These are phyloP conservation scores for Lordiphosa andalusiaca DNA, from an alignment of 2,888 invertebrate genomes.

Conservation along the genomic window DNA sequence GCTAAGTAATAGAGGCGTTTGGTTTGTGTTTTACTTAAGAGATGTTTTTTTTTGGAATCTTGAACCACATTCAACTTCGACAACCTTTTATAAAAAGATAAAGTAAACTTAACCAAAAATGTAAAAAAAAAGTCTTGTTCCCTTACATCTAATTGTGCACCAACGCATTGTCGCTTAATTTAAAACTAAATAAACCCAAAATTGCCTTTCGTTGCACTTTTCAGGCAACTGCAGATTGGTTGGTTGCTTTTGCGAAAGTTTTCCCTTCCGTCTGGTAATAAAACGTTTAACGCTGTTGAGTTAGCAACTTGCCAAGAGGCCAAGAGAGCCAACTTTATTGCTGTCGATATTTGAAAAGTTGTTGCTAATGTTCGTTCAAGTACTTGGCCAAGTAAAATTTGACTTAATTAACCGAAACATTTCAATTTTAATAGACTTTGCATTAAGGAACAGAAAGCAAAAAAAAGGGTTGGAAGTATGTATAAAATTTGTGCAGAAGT, in stretches of 20 bases:
- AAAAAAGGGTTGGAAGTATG: slow-evolving; percentile 41
- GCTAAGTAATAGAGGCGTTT: too few species aligned
- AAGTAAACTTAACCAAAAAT: too few species aligned
- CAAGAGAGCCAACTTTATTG: slow-evolving; percentile 44
- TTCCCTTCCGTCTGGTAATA: slow-evolving; percentile 37
- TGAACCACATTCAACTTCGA: too few species aligned
- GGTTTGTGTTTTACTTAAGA: too few species aligned
- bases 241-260: slow-evolving; percentile 16
- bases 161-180: too few species aligned
- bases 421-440: slow-evolving; percentile 58
- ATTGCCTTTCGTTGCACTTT: slow-evolving; percentile 19
- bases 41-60: too few species aligned
- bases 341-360: slow-evolving; percentile 73
- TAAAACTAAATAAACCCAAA: too few species aligned
- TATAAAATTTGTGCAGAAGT: slow-evolving; percentile 45
- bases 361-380: slow-evolving; percentile 58
- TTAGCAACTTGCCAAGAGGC: slow-evolving; percentile 19
- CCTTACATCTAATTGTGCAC: too few species aligned
- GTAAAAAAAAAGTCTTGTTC: too few species aligned
- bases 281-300: slow-evolving; percentile 47
- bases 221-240: slow-evolving; percentile 14
- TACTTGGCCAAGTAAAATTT: slow-evolving; percentile 57
- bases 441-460: slow-evolving; percentile 31
- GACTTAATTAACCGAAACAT: slow-evolving; percentile 60
- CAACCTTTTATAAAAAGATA: too few species aligned